These are phyloP conservation scores for Hystrix cristata DNA, from an alignment of 2,113 vertebrate genomes.

Conservation along the genomic window DNA sequence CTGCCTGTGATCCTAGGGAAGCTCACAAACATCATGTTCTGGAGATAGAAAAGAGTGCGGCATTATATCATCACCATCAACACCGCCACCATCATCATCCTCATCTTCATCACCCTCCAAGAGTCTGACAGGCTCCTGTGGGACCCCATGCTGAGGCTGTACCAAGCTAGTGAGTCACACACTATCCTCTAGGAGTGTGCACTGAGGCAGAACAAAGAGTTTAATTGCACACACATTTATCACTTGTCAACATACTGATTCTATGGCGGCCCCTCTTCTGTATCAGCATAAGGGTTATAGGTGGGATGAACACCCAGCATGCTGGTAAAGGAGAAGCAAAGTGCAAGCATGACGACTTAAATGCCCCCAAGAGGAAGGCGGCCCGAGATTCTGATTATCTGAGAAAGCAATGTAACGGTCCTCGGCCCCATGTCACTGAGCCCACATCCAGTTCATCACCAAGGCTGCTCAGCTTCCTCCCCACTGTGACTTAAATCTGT, in stretches of 20 bases:
- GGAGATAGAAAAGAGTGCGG: not conserved
- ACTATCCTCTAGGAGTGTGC: not conserved
- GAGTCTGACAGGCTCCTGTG: not conserved
- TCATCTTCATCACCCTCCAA: not conserved
- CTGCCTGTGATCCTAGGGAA: not conserved
- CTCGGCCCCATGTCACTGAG: not conserved
- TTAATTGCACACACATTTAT: not conserved
- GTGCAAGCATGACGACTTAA: not conserved
- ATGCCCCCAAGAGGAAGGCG: not conserved
- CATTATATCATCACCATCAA: not conserved
- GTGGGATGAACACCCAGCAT: not conserved
- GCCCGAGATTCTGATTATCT: not conserved
- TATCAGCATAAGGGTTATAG: not conserved
- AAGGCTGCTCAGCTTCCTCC: not conserved
- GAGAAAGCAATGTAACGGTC: not conserved
- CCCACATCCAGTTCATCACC: not conserved
- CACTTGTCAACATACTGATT: not conserved
- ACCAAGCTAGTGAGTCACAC: not conserved
- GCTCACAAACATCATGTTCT: not conserved
- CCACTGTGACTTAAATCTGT: not conserved
- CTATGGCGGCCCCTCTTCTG: not conserved
- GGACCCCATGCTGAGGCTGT: not conserved
- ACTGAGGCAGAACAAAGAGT: not conserved
- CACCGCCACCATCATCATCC: rapidly evolving
- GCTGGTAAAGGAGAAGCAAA: not conserved